These are phyloP conservation scores for Uria lomvia DNA, from an alignment of 2,113 vertebrate genomes.

Conservation along the genomic window DNA sequence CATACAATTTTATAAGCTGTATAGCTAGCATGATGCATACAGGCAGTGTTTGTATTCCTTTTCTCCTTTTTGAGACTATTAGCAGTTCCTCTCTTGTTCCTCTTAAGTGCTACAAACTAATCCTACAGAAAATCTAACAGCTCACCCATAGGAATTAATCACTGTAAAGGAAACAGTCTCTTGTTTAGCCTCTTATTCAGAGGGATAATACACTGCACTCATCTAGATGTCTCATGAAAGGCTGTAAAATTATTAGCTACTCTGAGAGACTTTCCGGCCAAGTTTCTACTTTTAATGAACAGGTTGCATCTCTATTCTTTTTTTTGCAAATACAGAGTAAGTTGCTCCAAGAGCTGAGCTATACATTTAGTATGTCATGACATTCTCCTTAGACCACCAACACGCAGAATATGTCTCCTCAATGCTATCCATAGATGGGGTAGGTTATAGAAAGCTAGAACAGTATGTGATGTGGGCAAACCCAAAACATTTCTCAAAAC, in stretches of 20 bases:
- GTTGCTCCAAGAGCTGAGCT: background rate
- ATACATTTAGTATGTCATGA: background rate
- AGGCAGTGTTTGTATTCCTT: background rate
- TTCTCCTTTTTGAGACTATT: background rate
- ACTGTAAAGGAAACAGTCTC: background rate
- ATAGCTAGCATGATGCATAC: background rate
- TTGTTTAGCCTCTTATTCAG: background rate
- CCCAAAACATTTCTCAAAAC: background rate
- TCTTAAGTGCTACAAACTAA: background rate
- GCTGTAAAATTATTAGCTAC: background rate
- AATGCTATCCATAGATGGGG: background rate
- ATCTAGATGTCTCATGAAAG: background rate
- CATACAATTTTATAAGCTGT: background rate
- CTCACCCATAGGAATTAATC: background rate
- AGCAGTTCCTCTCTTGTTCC: background rate
- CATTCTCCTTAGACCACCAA: background rate
- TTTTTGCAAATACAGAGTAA: background rate
- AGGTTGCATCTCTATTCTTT: background rate
- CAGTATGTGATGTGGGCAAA: background rate
- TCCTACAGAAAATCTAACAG: background rate
- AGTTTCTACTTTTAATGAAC: background rate
- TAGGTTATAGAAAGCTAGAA: background rate
- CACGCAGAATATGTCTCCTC: background rate
- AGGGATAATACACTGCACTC: background rate
- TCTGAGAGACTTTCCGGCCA: background rate